Conservation (phyloP, 2,888 invertebrate species). For the Spatulosminthurus flaviceps region DNA sequence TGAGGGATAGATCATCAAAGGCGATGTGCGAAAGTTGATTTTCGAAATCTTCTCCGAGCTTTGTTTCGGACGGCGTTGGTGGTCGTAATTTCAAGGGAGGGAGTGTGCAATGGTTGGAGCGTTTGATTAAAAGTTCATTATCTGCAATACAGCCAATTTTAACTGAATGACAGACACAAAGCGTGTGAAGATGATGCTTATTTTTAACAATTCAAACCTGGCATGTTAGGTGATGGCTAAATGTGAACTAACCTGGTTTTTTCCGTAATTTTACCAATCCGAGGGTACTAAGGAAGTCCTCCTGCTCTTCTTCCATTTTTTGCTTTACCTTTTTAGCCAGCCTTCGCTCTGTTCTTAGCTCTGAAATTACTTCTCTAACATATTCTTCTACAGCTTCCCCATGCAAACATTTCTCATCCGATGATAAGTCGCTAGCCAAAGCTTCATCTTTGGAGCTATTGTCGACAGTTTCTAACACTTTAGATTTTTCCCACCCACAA, state of each 20-base stretch:
- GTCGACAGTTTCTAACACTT: background rate
- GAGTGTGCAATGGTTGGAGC: constrained; percentile 54
- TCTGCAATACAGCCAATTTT: constrained; percentile 47
- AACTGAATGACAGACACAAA: too few species aligned
- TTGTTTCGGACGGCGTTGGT: constrained; percentile 41
- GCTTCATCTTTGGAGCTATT: background rate
- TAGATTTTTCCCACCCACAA: too few species aligned
- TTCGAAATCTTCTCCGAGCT: constrained; percentile 53
- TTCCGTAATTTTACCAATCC: constrained; percentile 56
- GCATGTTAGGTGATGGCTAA: too few species aligned
- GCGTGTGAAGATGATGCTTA: too few species aligned
- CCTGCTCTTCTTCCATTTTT: constrained; percentile 50
- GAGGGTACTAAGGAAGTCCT: constrained; percentile 53
- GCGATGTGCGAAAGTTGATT: constrained; percentile 54
- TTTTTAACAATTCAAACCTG: too few species aligned
- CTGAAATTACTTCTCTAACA: constrained; percentile 53
- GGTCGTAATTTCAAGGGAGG: constrained; percentile 57
- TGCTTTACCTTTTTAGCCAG: constrained; percentile 42
- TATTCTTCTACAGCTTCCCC: constrained; percentile 38
- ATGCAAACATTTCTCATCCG: background rate
- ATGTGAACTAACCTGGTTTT: constrained; percentile 54
- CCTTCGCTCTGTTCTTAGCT: constrained; percentile 51
- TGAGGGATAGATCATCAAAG: constrained; percentile 59
- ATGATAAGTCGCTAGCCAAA: background rate
- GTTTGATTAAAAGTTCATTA: constrained; percentile 59